Conservation (phyloP, 2,797 vertebrate genomes). For the Clarias fuscus region DNA sequence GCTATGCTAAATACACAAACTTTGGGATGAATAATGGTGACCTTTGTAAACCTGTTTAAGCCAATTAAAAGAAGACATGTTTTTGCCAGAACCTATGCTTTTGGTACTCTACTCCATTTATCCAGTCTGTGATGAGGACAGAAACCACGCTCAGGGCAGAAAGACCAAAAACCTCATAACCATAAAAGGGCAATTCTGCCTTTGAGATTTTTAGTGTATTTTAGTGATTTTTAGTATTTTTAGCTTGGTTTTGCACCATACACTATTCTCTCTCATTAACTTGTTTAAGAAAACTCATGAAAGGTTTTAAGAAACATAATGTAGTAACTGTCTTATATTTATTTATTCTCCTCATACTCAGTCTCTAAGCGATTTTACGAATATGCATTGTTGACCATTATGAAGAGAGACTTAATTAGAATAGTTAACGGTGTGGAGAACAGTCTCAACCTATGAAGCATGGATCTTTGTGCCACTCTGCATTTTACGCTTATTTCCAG, state of each 20-base stretch:
- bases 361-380: constrained; percentile 49
- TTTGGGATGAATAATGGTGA: background rate
- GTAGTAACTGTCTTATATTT: constrained; percentile 24
- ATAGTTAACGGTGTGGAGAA: constrained; percentile 58
- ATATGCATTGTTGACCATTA: constrained; percentile 55
- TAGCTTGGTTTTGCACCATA: constrained; percentile 8
- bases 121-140: background rate
- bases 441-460: constrained; percentile 52
- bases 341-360: constrained; percentile 50
- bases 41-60: constrained; percentile 16
- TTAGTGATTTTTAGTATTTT: too few species aligned
- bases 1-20: background rate
- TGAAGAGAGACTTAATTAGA: constrained; percentile 64
- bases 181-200: background rate
- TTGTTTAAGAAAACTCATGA: constrained; percentile 1
- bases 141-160: background rate
- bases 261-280: constrained; percentile 2
- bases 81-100: constrained; percentile 6
- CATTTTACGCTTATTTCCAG: constrained; percentile 60
- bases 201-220: background rate
- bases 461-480: constrained; percentile 54
- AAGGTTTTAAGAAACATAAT: constrained; percentile 21
- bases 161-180: background rate
- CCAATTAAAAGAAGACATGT: background rate
- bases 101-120: background rate